Evolutionary conservation across 1,140 invertebrate genomes (phyloP), one percentile per base, ranked within the genome.

Genomic region (Apis mellifera): DNA sequence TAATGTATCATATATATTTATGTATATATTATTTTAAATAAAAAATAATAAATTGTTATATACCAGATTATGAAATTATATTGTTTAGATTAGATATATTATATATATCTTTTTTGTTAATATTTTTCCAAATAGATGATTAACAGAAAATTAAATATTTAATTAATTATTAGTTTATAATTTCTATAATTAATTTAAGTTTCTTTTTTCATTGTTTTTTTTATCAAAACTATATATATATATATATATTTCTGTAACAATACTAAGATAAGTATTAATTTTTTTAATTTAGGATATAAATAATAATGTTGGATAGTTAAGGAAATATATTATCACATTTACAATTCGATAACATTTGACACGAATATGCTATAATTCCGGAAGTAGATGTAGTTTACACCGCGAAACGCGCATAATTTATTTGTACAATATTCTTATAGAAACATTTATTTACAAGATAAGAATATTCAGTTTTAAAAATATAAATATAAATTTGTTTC

Each of bases 331-430:
- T 89, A 89, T 89, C 87, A 26, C 19, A 17, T 73, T 76, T 26
- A 75, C 70, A 82, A 74, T 83, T 86, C 26, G 84, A 90, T 90
- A 89, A 89, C 88, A 89, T 84, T 88, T 89, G 86, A 86, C 84
- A 86, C 52, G 65, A 12, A 50, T 59, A 59, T 26, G 7, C 70
- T 73, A 52, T 65, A 82, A 72, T 60, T 68, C 78, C 74, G 83
- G 86, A 84, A 88, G 81, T 87, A 64, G 52, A 68, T 82, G 32
- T 60, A 55, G 77, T 55, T 54, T 54, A 13, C 55, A 76, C 65
- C 50, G 23, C 12, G 32, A 9, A 60, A 42, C 8, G 12, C 42
- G 73, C 19, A 82, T 0, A 68, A 72, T 62, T 71, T 48, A 15
- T 54, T 64, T 42, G 1, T 59, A 13, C 19, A 19, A 11, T 21